Evolutionary conservation across 2,113 vertebrate genomes (phyloP).

Genomic region (Megaleporinus macrocephalus): DNA sequence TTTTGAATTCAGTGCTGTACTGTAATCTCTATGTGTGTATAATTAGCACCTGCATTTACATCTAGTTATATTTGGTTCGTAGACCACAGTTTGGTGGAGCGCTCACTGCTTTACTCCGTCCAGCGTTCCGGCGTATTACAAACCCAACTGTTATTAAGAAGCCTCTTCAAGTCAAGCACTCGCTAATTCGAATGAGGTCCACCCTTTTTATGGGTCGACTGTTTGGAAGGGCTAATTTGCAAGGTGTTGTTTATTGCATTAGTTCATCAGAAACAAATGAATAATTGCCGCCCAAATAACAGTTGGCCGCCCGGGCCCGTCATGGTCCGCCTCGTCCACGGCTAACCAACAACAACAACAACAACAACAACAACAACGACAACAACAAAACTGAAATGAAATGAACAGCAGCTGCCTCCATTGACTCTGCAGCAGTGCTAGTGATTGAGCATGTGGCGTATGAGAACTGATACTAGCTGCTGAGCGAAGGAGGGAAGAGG

Average conservation of each 20-base stretch:
- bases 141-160: neutral
- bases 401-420: neutral
- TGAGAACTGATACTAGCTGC: constrained; percentile 23
- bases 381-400: neutral
- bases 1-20: neutral
- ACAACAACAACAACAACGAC: neutral
- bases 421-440: neutral
- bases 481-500: neutral
- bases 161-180: neutral
- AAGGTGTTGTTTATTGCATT: neutral
- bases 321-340: neutral
- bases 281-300: neutral
- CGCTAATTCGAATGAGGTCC: neutral
- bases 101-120: constrained; percentile 5
- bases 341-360: neutral
- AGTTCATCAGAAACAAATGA: constrained; percentile 15
- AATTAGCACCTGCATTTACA: neutral
- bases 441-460: neutral
- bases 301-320: neutral
- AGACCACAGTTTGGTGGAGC: neutral
- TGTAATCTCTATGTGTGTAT: no score
- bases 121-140: neutral
- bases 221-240: neutral
- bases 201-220: neutral
- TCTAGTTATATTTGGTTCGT: neutral